These are phyloP conservation scores for Hydraecia micacea DNA, from an alignment of 2,888 invertebrate species.

Conservation along the genomic window DNA sequence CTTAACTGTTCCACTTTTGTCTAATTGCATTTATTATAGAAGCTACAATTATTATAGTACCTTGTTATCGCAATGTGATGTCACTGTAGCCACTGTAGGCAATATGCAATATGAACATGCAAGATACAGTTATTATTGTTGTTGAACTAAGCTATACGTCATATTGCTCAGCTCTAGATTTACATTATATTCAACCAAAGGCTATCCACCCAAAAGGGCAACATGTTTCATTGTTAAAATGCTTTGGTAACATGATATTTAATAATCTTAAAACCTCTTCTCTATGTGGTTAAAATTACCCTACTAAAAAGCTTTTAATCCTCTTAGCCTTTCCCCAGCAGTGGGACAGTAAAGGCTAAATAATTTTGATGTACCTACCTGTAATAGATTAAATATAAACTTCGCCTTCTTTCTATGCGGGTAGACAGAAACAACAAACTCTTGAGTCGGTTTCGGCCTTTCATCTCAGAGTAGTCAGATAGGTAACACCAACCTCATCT, in stretches of 20 bases:
- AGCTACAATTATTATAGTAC: background rate
- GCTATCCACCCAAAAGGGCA: background rate
- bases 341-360: background rate
- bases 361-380: background rate
- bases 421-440: background rate
- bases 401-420: too few relatives aligned
- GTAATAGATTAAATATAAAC: background rate
- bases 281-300: background rate
- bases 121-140: background rate
- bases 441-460: background rate
- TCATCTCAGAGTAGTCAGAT: too few relatives aligned
- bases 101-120: conserved; percentile 4
- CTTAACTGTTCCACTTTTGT: conserved; percentile 5
- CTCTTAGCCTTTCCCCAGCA: background rate
- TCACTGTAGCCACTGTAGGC: background rate
- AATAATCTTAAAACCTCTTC: background rate
- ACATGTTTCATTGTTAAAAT: background rate
- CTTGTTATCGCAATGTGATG: conserved; percentile 5
- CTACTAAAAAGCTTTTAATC: too few relatives aligned
- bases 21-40: background rate
- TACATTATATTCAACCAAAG: background rate
- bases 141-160: too few relatives aligned
- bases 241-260: background rate
- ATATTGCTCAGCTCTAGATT: background rate
- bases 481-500: too few relatives aligned